Percentiles rank a stretch among this genome's conserved stretches.
phyloP scores from a whole-genome alignment of 1,140 invertebrate genomes.

The Melanaphis sacchari region DNA sequence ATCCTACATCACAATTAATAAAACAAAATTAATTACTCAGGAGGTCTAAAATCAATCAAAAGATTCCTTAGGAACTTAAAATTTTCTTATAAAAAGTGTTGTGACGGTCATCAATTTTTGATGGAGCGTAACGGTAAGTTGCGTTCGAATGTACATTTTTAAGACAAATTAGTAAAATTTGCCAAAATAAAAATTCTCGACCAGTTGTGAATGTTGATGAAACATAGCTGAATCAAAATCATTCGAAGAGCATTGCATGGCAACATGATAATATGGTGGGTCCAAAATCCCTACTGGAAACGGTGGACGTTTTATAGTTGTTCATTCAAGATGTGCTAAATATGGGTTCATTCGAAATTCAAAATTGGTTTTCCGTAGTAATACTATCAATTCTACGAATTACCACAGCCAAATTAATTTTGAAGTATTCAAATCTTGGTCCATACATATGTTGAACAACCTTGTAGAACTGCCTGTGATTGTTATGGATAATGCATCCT shows the following conservation, averaged over 20 bases:
- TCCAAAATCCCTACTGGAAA: background rate
- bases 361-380: constrained; percentile 11
- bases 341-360: background rate
- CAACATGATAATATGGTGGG: background rate
- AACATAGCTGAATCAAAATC: background rate
- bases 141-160: background rate
- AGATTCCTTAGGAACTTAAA: background rate
- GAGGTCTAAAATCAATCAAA: background rate
- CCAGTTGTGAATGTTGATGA: too few relatives aligned
- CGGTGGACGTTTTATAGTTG: background rate
- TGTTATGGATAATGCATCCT: too few relatives aligned
- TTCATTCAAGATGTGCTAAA: background rate
- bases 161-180: background rate
- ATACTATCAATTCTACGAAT: constrained; percentile 8
- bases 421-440: constrained; percentile 23
- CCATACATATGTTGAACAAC: background rate
- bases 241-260: background rate
- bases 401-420: constrained; percentile 34
- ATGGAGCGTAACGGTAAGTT: background rate
- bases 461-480: constrained; percentile 23
- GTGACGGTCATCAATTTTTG: background rate
- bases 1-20: constrained; percentile 14
- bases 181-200: background rate
- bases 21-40: background rate
- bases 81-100: background rate